phyloP scores from a whole-genome alignment of 2,113 vertebrate genomes.

The Athene noctua region DNA sequence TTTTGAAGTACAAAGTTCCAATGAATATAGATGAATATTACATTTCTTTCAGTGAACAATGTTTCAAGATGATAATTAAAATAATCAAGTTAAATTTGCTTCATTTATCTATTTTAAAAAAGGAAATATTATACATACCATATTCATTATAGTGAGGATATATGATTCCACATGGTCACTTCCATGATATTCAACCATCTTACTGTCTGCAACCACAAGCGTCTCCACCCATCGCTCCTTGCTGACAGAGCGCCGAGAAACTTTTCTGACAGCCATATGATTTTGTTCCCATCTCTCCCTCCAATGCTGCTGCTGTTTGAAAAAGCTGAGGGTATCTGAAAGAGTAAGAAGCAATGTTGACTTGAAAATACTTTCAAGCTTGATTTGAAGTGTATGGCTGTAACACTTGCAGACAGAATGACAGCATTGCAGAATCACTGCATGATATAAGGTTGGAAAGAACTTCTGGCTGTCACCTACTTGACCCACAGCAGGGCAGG shows the following conservation, averaged over 20 bases:
- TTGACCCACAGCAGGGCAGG: background rate
- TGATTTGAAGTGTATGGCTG: background rate
- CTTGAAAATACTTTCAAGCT: background rate
- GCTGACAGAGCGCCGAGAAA: constrained; percentile 88
- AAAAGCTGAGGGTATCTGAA: constrained; percentile 76
- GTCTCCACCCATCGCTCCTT: constrained; percentile 97
- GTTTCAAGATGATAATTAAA: background rate
- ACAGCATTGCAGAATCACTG: background rate
- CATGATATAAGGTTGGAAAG: background rate
- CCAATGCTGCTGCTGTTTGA: constrained; percentile 66
- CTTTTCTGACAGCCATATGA: constrained; percentile 43
- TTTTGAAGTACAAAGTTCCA: background rate
- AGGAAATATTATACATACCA: constrained; percentile 75
- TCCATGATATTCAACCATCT: constrained; percentile 95
- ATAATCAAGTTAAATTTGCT: background rate
- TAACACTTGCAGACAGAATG: background rate
- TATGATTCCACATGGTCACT: constrained; percentile 92
- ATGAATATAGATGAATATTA: background rate
- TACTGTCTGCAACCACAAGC: constrained; percentile 93
- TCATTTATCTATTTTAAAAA: background rate
- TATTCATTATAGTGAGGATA: constrained; percentile 98
- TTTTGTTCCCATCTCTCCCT: constrained; percentile 79
- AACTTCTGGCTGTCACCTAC: background rate
- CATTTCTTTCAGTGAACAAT: background rate
- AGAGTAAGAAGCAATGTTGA: background rate